Percentiles rank a stretch among this genome's conserved stretches.
Evolutionary conservation across 2,797 vertebrate genomes (phyloP).

Genomic region (Nannoperca australis): DNA sequence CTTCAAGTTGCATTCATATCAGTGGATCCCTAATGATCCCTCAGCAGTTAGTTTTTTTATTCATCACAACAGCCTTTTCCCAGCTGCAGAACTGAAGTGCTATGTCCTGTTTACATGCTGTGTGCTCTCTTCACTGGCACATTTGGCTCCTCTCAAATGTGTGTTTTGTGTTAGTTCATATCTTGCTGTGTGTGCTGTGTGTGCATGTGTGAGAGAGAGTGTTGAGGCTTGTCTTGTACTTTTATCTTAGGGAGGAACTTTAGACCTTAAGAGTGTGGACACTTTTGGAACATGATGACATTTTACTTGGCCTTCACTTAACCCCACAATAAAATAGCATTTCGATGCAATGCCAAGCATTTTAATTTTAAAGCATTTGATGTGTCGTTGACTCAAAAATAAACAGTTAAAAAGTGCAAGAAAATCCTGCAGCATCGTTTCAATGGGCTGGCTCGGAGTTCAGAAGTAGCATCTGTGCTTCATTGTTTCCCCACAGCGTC

Average conservation of each 20-base stretch:
- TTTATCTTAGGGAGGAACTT: not conserved
- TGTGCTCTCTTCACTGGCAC: not conserved
- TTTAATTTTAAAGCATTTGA: not conserved
- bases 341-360: not conserved
- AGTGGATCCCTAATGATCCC: conserved; percentile 6
- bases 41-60: not conserved
- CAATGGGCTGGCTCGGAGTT: not conserved
- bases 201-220: not conserved
- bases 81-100: not conserved
- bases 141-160: not conserved
- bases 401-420: not conserved
- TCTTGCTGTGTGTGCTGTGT: not conserved
- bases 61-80: not conserved
- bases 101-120: not conserved
- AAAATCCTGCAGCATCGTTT: not conserved
- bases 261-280: not conserved
- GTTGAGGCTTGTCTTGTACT: not conserved
- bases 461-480: conserved; percentile 26
- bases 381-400: not conserved
- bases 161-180: not conserved
- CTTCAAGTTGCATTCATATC: conserved; percentile 1
- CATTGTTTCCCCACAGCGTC: not conserved
- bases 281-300: not conserved
- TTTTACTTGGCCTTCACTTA: not conserved
- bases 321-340: not conserved